Evolutionary conservation across 2,888 invertebrate genomes (phyloP).

Genomic region (Ariolimax columbianus): DNA sequence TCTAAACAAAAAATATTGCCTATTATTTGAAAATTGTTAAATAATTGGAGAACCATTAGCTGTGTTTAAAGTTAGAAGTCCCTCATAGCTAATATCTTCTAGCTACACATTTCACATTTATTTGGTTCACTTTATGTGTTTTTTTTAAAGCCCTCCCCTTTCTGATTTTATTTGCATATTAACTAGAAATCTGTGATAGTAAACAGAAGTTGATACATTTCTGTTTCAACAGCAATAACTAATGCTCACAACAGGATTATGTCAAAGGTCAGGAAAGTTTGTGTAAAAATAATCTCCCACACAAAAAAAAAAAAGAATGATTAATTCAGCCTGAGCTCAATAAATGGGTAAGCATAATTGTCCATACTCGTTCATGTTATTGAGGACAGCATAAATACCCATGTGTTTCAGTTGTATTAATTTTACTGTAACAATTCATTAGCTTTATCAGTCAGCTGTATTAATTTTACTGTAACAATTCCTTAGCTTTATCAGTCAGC

Average conservation of each 20-base stretch:
- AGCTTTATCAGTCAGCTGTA: no score
- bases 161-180: neutral
- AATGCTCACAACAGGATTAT: neutral
- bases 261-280: neutral
- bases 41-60: neutral
- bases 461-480: no score
- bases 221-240: slow-evolving; percentile 16
- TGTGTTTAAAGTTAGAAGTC: neutral
- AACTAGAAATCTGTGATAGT: neutral
- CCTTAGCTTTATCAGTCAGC: no score
- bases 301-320: neutral
- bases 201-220: neutral
- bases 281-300: neutral
- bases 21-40: neutral
- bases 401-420: neutral
- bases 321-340: neutral
- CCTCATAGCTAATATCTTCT: neutral
- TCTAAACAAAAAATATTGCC: no score
- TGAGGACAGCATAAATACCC: neutral
- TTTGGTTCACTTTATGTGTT: neutral
- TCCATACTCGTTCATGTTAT: neutral
- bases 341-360: neutral
- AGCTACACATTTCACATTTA: neutral
- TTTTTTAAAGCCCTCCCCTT: neutral
- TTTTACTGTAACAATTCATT: neutral